A percentile compares a stretch with the other conserved stretches of the same genome.
These are phyloP conservation scores for Pseudonaja textilis DNA, from an alignment of 2,113 vertebrate species.

Conservation along the genomic window DNA sequence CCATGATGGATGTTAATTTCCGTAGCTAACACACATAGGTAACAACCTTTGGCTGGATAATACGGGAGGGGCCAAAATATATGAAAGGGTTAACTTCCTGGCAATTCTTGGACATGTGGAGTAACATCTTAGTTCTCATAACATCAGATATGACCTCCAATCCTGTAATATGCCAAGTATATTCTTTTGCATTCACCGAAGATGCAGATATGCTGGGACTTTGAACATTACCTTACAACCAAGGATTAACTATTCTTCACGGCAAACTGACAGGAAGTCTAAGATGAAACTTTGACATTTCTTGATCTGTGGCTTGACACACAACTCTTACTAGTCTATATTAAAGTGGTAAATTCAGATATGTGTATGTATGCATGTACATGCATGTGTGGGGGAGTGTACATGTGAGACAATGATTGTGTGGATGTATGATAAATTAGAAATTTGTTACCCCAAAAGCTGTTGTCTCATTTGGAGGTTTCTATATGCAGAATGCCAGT, in stretches of 20 bases:
- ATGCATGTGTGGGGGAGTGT: neutral
- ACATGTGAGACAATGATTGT: neutral
- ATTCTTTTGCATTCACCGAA: neutral
- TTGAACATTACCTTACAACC: neutral
- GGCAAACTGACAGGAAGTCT: neutral
- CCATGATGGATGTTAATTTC: neutral
- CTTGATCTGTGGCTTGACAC: neutral
- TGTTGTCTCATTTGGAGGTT: neutral
- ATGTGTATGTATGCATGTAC: neutral
- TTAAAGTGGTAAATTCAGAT: neutral
- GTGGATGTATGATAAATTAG: neutral
- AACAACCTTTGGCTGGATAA: neutral
- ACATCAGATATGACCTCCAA: neutral
- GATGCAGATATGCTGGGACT: neutral
- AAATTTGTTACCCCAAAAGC: neutral
- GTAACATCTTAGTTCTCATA: neutral
- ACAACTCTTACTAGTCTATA: neutral
- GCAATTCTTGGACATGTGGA: neutral
- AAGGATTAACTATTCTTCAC: neutral
- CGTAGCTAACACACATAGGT: neutral
- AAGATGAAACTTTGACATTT: neutral
- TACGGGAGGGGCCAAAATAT: neutral
- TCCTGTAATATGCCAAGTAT: neutral
- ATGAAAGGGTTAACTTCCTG: neutral
- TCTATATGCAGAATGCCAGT: neutral